Percentiles rank a stretch among this genome's conserved stretches.
phyloP scores from a whole-genome alignment of 2,888 invertebrate species.

The Bhutanitis thaidina region DNA sequence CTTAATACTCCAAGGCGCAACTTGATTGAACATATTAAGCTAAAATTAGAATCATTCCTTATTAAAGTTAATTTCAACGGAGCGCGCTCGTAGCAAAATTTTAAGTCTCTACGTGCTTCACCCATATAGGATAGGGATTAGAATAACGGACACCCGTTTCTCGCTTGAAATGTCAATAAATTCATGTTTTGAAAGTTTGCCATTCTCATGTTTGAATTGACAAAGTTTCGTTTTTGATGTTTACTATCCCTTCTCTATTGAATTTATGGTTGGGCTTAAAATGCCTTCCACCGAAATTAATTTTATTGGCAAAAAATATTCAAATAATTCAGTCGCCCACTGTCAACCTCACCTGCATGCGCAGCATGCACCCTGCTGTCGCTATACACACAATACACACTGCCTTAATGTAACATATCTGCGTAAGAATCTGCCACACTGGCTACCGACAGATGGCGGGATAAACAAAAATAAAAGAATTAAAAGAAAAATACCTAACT shows the following conservation, averaged over 20 bases:
- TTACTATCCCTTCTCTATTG: slow-evolving; percentile 10
- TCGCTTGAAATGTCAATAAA: slow-evolving; percentile 17
- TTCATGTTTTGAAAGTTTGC: slow-evolving; percentile 18
- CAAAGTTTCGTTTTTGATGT: slow-evolving; percentile 20
- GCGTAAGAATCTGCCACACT: no score
- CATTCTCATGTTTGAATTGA: slow-evolving; percentile 14
- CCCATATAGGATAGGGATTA: slow-evolving; percentile 16
- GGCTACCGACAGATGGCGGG: no score
- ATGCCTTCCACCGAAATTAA: not conserved
- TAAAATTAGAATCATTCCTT: not conserved
- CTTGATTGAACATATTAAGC: no score
- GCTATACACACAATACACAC: no score
- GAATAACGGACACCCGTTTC: slow-evolving; percentile 11
- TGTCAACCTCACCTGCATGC: no score
- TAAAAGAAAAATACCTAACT: no score
- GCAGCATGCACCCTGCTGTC: no score
- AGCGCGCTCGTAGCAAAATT: not conserved
- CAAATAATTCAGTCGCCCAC: no score
- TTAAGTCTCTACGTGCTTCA: slow-evolving; percentile 16
- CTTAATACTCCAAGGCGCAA: no score
- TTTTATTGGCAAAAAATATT: no score
- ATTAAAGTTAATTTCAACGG: not conserved
- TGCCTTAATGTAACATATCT: no score
- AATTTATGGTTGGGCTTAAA: not conserved
- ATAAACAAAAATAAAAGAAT: no score